phyloP scores from a whole-genome alignment of 2,797 vertebrate species.

The Gallinago stenura region DNA sequence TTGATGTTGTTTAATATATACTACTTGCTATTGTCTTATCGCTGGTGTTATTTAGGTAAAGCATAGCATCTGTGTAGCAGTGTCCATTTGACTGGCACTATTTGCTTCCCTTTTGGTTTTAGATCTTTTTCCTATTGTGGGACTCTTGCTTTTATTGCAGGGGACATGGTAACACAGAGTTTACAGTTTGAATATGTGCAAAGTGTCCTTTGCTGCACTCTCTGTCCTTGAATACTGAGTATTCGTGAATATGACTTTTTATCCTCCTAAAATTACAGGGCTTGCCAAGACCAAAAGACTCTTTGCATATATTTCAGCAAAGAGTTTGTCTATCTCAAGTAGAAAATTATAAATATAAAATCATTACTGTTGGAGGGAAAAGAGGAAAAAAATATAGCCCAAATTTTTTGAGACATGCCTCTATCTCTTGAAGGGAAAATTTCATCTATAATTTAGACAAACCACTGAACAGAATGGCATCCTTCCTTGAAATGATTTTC shows the following conservation, averaged over 20 bases:
- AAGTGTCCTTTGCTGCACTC: background rate
- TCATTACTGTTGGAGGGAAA: background rate
- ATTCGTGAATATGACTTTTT: background rate
- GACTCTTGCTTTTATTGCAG: background rate
- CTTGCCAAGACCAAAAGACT: background rate
- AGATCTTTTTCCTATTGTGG: background rate
- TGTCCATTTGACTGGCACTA: background rate
- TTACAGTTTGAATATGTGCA: background rate
- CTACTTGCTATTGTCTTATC: background rate
- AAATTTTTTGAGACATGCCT: background rate
- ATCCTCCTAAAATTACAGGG: background rate
- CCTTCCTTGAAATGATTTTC: conserved; percentile 55
- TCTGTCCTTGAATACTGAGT: background rate
- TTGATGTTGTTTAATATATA: background rate
- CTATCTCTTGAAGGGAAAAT: background rate
- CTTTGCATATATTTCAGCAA: background rate
- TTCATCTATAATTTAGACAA: conserved; percentile 34
- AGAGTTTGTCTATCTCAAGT: background rate
- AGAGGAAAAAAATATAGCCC: background rate
- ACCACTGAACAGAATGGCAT: conserved; percentile 33
- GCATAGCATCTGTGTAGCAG: background rate
- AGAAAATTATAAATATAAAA: background rate
- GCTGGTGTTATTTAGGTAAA: background rate
- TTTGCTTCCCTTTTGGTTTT: background rate
- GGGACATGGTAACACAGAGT: background rate